Base-by-base conservation (phyloP, 2,797 vertebrate species). In the Chromis chromis region DNA sequence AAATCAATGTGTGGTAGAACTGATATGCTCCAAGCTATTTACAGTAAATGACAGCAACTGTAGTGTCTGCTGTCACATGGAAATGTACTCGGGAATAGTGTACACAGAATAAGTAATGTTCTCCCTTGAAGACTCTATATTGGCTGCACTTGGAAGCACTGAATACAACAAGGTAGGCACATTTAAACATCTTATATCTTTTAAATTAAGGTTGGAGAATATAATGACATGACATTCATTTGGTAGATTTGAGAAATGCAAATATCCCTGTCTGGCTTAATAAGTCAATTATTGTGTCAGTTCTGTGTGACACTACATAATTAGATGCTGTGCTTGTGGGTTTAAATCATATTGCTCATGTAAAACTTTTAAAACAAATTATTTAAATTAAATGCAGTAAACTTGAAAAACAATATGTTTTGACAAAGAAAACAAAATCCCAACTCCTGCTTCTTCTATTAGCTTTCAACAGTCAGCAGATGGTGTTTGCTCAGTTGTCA, bases 1-100 rank as follows among this genome's bases (percentile, higher is more conserved):
- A 71, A 82, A 83, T 72, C 72, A 64, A 50, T 62, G 64, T 70
- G 70, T 46, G 76, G 49, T 71, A n/a, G 50, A 69, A 74, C 63
- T 59, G 71, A 87, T 81, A 72, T 36, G 70, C 71, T 82, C 63
- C 22, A 7, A 81, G 78, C 76, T 88, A 63, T 87, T 87, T 81
- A 83, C 74, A 73, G 69, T 80, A 76, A 56, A 86, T 78, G 75
- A 86, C 70, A 86, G 65, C 66, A 61, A n/a, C 77, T 64, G 62
- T 68, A 74, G 73, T 71, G 55, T 44, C 65, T 12, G 40, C 61
- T 81, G 76, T 80, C 71, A 65, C 62, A 46, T 60, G 53, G 39
- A 74, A 70, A 79, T 76, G 63, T 67, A 22, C 31, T 54, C 6
- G 0, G 21, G 39, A 75, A 33, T 14, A 39, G 52, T 48, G 19